Conservation (phyloP, 1,140 invertebrate genomes). For the Ceratosolen solmsi region DNA sequence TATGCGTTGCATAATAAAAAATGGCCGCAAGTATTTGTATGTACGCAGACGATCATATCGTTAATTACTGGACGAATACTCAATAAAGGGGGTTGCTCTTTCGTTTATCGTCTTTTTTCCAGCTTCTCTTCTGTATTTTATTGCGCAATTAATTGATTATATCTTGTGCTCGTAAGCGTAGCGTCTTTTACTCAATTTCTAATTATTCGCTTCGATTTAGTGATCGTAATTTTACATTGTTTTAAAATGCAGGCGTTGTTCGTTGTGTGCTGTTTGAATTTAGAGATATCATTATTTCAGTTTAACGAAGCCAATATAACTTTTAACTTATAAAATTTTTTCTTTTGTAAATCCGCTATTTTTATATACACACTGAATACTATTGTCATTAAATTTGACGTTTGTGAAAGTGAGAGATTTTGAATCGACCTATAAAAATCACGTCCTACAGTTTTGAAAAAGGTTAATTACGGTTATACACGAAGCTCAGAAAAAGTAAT, state of each 20-base stretch:
- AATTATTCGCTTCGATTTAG: no score
- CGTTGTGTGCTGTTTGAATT: no score
- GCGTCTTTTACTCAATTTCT: neutral
- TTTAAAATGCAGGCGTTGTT: no score
- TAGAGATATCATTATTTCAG: no score
- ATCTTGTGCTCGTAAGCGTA: neutral
- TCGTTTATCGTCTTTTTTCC: neutral
- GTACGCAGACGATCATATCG: neutral
- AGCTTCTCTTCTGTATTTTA: neutral
- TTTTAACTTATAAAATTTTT: no score
- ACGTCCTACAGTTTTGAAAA: neutral
- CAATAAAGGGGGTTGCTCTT: slow-evolving; percentile 22
- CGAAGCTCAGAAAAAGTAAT: neutral
- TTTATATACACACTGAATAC: no score
- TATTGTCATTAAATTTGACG: no score
- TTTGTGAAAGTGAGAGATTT: neutral
- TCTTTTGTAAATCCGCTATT: no score
- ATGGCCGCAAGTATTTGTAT: neutral
- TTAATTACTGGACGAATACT: slow-evolving; percentile 17
- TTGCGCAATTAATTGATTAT: slow-evolving; percentile 2
- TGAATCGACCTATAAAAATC: neutral
- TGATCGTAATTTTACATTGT: no score
- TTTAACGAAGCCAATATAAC: no score
- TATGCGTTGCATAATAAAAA: slow-evolving; percentile 36
- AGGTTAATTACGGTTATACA: neutral